Percentiles rank a stretch among this genome's conserved stretches.
phyloP scores from a whole-genome alignment of 2,797 vertebrate species.

The Eulemur coronatus region DNA sequence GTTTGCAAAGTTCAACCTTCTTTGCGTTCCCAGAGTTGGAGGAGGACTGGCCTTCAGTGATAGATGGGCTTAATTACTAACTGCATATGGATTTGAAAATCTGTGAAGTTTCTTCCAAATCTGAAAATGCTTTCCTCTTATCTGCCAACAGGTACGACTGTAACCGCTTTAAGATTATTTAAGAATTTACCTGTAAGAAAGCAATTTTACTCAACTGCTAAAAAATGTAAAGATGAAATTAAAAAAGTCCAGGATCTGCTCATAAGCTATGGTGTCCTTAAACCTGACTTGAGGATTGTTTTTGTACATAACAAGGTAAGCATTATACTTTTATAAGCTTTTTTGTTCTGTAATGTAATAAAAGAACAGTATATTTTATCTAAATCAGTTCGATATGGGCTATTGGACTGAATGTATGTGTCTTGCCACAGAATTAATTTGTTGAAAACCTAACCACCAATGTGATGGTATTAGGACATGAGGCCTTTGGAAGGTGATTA shows the following conservation, averaged over 20 bases:
- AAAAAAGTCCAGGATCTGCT: slow-evolving; percentile 95
- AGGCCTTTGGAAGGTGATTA: not conserved
- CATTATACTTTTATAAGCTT: not conserved
- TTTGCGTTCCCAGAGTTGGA: slow-evolving; percentile 10
- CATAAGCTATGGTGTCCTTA: slow-evolving; percentile 92
- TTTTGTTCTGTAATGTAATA: not conserved
- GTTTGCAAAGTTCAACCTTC: not conserved
- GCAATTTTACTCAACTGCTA: slow-evolving; percentile 93
- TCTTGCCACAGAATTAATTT: not conserved
- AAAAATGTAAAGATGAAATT: slow-evolving; percentile 96
- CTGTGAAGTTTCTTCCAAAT: not conserved
- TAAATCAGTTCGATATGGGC: not conserved
- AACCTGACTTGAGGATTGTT: slow-evolving; percentile 92
- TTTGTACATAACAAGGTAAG: slow-evolving; percentile 93
- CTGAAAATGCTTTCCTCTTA: slow-evolving; percentile 33
- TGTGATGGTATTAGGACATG: not conserved
- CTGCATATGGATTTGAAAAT: not conserved
- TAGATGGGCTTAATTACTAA: not conserved
- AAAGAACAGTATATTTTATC: not conserved
- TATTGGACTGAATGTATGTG: not conserved
- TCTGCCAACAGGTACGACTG: slow-evolving; percentile 91
- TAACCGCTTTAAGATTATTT: slow-evolving; percentile 92
- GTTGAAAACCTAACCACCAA: not conserved
- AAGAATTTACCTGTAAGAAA: slow-evolving; percentile 97
- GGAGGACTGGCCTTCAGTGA: not conserved